Base-by-base conservation (phyloP, 2,888 invertebrate species). In the Spilarctia lutea region DNA sequence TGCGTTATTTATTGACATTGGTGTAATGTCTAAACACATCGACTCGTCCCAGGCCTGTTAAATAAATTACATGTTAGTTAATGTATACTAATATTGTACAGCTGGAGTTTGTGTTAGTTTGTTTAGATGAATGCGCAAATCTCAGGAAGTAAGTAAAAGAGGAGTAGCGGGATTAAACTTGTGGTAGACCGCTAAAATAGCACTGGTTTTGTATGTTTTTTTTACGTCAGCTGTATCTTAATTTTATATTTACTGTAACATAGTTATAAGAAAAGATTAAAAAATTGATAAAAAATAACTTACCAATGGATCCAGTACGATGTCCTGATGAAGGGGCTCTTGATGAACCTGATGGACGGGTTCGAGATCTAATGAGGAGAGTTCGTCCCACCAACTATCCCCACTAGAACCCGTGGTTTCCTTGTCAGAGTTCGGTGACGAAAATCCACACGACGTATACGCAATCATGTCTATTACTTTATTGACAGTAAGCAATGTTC, bases 261-360 rank as follows among this genome's bases (percentile, higher is more conserved):
- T n/a, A n/a, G n/a, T n/a, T n/a, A n/a, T n/a, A n/a, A n/a, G 1
- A 1, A 33, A n/a, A 27, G 70, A 30, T 67, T 8, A 27, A 77
- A 70, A n/a, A 76, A 70, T 39, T 16, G 4, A 67, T 72, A 16
- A 1, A 71, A 67, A 45, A n/a, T 35, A 63, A 83, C 72, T 85
- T 90, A 91, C 90, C 90, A 80, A 82, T 81, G 71, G 75, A 75
- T 79, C 84, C 72, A 85, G 86, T 20, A 73, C 45, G 56, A 74
- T 72, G 68, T 73, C 68, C 30, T 74, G 35, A 27, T 56, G 80
- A 24, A 79, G 79, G 1, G 75, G 71, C 52, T 84, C 71, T 83
- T 88, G 89, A 91, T 69, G 84, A 86, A 56, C 84, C 85, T 75
- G 85, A 87, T n/a, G n/a, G n/a, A n/a, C n/a, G n/a, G n/a, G n/a